Evolutionary conservation across 2,113 vertebrate genomes (phyloP), one percentile per base, ranked within the genome.

Genomic region (Antechinus flavipes): DNA sequence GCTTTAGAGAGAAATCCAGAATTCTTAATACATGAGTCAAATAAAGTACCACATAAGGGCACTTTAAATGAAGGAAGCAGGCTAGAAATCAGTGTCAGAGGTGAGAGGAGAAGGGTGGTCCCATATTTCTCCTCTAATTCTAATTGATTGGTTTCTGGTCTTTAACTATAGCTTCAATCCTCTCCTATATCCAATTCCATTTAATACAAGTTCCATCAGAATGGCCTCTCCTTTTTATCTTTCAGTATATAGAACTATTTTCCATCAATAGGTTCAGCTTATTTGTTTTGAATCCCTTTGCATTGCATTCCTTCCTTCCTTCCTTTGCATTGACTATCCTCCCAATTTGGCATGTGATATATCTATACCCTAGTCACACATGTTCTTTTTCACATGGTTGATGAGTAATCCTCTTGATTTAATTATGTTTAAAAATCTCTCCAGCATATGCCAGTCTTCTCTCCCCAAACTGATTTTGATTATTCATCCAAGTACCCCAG

Each of bases 371-470:
- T 50, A 55, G 42, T 14, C 47, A 26, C 49, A 30, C 84, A 49
- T 50, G 55, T 93, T 35, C 91, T 92, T 94, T 94, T 91, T 61
- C 89, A 92, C 89, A 76, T 56, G 49, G 54, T 30, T 61, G 30
- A 50, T 46, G 54, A 76, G 22, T 52, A 90, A 90, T 26, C 27
- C 24, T 27, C 47, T 27, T 52, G 90, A 90, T 47, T 90, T 50
- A 50, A 84, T 84, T 84, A 84, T 90, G 50, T 90, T 90, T 27
- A 49, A 90, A 90, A 90, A 50, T 90, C 27, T 90, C 47, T 90
- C 47, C 47, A 49, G 90, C 49, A 90, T 90, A 42, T 84, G n/a
- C 68, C 35, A 84, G n/a, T 23, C 68, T 84, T 84, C 19, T 23
- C 35, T 84, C 35, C 16, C 23, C 68, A 42, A 84, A 23, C 6